phyloP scores from a whole-genome alignment of 2,797 vertebrate genomes.

The Pempheris klunzingeri region DNA sequence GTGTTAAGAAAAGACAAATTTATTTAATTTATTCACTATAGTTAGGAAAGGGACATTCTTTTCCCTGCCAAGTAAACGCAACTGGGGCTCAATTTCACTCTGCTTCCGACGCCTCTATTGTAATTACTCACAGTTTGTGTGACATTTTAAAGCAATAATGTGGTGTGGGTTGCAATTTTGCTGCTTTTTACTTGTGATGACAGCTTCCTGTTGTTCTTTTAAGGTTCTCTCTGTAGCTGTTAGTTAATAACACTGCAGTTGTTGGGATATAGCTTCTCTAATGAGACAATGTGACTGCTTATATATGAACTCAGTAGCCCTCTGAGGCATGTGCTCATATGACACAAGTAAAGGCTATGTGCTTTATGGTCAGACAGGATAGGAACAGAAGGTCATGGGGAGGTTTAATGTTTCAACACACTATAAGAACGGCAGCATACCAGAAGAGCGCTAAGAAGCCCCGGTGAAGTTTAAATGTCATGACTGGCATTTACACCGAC shows the following conservation, averaged over 20 bases:
- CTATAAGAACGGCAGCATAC: conserved; percentile 65
- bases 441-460: conserved; percentile 60
- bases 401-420: conserved; percentile 80
- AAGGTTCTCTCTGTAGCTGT: conserved; percentile 7
- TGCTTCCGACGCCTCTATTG: conserved; percentile 22
- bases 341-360: conserved; percentile 54
- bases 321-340: conserved; percentile 61
- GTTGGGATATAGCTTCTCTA: not conserved
- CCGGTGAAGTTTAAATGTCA: conserved; percentile 79
- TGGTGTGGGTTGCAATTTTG: conserved; percentile 21
- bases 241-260: conserved; percentile 17
- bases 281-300: conserved; percentile 4
- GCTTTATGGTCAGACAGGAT: conserved; percentile 61
- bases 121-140: conserved; percentile 39
- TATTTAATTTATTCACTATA: conserved; percentile 10
- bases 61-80: conserved; percentile 23
- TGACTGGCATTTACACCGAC: conserved; percentile 67
- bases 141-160: conserved; percentile 51
- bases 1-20: conserved; percentile 27
- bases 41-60: conserved; percentile 39
- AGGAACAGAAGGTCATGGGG: conserved; percentile 73
- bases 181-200: not conserved
- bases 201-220: conserved; percentile 37
- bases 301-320: conserved; percentile 47
- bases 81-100: conserved; percentile 4